Evolutionary conservation across 2,797 vertebrate species (phyloP), one percentile per base, ranked within the genome.

Genomic region (Alosa sapidissima): DNA sequence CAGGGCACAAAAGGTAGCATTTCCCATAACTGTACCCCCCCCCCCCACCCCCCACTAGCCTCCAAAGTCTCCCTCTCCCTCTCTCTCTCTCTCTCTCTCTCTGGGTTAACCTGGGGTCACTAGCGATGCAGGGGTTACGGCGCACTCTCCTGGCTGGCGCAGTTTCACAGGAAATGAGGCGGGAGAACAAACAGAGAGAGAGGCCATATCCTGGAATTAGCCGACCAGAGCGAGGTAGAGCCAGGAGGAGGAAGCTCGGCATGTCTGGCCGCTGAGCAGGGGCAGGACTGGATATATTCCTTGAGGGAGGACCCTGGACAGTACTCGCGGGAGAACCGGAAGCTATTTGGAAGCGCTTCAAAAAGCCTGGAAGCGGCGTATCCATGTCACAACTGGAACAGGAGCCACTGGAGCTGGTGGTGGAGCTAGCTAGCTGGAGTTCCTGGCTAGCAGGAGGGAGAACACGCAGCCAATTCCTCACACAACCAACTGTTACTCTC

Each of bases 261-360:
- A 83, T 60, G 55, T 86, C 62, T 85, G 82, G 33, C 65, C 5
- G 13, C 65, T 14, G 9, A 36, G 33, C 28, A 55, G 65, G 65
- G 65, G 60, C 89, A 82, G 51, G 86, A 87, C 89, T 85, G 87
- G 86, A 45, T 83, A 49, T 89, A 88, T 90, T 91, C 90, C 91
- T 91, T 84, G 78, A 90, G 89, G 91, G 87, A 89, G 86, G 85
- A 89, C 88, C 83, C 88, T 87, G 89, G 89, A 93, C 65, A 54
- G 85, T 86, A 88, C 85, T 84, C 90, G 86, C 88, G 89, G 88
- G 87, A 90, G 87, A 86, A 91, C 85, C 84, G 85, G 92, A 93
- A 93, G 91, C 90, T 91, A 89, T 91, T 89, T 92, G 92, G 92
- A 94, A 88, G 81, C 81, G 91, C 89, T 92, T 94, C 91, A 94